Percentiles rank a stretch among this genome's conserved stretches.
Evolutionary conservation across 2,113 vertebrate species (phyloP).

Genomic region (Oncorhynchus kisutch): DNA sequence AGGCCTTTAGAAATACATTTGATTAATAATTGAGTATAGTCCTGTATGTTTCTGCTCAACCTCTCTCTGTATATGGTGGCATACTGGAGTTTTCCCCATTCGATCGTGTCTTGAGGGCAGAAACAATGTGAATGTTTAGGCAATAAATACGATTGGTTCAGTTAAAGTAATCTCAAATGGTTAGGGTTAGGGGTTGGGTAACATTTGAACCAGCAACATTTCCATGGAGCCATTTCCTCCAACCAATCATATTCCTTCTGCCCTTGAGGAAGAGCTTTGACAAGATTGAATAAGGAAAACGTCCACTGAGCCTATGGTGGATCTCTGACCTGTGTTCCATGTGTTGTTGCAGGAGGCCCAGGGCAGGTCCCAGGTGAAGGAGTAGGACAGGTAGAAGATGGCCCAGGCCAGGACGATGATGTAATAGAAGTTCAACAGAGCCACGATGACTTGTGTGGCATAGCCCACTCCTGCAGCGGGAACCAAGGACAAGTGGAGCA

Average conservation of each 20-base stretch:
- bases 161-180: neutral
- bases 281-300: too few species aligned
- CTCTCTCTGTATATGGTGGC: too few species aligned
- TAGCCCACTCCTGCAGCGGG: slow-evolving; percentile 84
- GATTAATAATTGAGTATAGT: neutral
- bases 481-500: neutral
- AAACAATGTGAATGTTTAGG: neutral
- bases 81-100: too few species aligned
- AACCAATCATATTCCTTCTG: too few species aligned
- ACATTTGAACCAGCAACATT: too few species aligned
- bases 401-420: slow-evolving; percentile 94
- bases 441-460: slow-evolving; percentile 87
- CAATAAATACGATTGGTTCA: neutral
- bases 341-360: slow-evolving; percentile 90
- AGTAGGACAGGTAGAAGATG: slow-evolving; percentile 89
- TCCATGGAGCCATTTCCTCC: too few species aligned
- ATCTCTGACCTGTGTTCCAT: slow-evolving; percentile 88
- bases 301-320: too few species aligned
- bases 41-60: neutral
- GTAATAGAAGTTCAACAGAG: slow-evolving; percentile 91
- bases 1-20: neutral
- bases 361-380: slow-evolving; percentile 86
- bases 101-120: too few species aligned
- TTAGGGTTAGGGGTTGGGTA: too few species aligned
- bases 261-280: too few species aligned